Evolutionary conservation across 2,888 invertebrate genomes (phyloP).

Genomic region (Drosophila suboccidentalis): DNA sequence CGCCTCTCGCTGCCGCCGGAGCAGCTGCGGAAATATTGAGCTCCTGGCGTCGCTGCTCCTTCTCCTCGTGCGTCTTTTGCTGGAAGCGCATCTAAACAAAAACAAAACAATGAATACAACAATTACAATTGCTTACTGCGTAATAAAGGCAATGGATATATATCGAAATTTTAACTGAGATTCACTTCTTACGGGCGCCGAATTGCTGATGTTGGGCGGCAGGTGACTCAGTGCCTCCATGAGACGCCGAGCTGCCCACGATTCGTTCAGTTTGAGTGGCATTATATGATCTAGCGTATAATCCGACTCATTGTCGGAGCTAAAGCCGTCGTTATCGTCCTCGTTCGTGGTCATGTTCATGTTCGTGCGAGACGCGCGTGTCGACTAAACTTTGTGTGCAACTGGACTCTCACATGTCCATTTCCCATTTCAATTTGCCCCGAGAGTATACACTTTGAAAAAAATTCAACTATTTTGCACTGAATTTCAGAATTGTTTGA

Average conservation of each 20-base stretch:
- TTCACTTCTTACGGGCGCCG: slow-evolving; percentile 71
- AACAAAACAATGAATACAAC: neutral
- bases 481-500: too few relatives aligned
- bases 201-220: slow-evolving; percentile 73
- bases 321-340: slow-evolving; percentile 24
- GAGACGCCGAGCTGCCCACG: slow-evolving; percentile 88
- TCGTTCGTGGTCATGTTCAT: slow-evolving; percentile 43
- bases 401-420: slow-evolving; percentile 64
- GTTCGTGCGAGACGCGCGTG: slow-evolving; percentile 56
- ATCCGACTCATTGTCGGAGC: slow-evolving; percentile 34
- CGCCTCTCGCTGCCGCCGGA: slow-evolving; percentile 15
- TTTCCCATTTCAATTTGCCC: slow-evolving; percentile 34
- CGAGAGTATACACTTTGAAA: neutral
- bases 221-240: slow-evolving; percentile 86
- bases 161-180: too few relatives aligned
- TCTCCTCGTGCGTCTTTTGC: slow-evolving; percentile 92
- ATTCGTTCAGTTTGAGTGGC: slow-evolving; percentile 87
- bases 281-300: slow-evolving; percentile 56
- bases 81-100: slow-evolving; percentile 91
- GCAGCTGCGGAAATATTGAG: slow-evolving; percentile 85
- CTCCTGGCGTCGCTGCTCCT: slow-evolving; percentile 91
- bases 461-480: neutral
- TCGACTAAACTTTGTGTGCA: slow-evolving; percentile 54
- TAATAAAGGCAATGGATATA: neutral
- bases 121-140: neutral